phyloP scores from a whole-genome alignment of 1,140 invertebrate genomes.

The Lysiphlebus fabarum region DNA sequence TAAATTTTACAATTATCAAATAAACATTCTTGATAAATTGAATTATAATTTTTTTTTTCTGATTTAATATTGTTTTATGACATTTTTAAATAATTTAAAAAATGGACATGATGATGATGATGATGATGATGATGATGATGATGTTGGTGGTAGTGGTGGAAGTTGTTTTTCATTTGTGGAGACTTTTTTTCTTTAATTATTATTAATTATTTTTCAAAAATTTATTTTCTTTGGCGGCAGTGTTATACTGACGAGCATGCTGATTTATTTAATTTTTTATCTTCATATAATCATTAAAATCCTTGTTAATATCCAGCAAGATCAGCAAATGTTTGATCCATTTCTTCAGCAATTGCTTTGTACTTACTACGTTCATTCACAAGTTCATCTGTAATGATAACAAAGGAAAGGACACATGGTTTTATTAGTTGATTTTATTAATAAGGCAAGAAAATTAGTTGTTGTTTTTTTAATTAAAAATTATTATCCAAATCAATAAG shows the following conservation, averaged over 20 bases:
- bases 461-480: no score
- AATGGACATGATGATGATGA: background rate
- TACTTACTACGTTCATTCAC: constrained; percentile 95
- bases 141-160: no score
- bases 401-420: constrained; percentile 29
- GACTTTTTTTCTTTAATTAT: background rate
- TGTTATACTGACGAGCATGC: constrained; percentile 26
- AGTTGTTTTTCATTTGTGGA: background rate
- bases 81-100: no score
- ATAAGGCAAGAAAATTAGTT: background rate
- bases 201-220: background rate
- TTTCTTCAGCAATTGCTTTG: constrained; percentile 95
- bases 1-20: no score
- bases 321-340: constrained; percentile 94
- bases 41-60: no score
- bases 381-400: constrained; percentile 81
- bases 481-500: no score
- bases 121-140: no score
- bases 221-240: constrained; percentile 29
- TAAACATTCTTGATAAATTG: no score
- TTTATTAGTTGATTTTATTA: constrained; percentile 31
- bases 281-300: constrained; percentile 18
- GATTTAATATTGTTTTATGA: no score
- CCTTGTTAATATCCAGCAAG: constrained; percentile 77
- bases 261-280: background rate